Percentiles rank a stretch among this genome's conserved stretches.
phyloP scores from a whole-genome alignment of 2,888 invertebrate genomes.

The Ornithoptera priamus region DNA sequence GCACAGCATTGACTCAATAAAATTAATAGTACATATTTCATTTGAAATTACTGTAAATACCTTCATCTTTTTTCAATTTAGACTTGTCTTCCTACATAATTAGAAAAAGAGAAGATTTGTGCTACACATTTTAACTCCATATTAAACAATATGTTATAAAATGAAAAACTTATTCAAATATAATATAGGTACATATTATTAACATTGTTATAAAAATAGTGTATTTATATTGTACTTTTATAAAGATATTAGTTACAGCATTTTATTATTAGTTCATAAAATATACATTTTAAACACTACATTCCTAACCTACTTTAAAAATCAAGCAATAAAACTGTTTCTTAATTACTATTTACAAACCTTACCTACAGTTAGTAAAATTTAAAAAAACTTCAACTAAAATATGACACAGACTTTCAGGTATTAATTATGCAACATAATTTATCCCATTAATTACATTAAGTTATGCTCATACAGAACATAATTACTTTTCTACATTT shows the following conservation, averaged over 20 bases:
- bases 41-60: not conserved
- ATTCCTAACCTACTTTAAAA: not conserved
- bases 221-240: too few relatives aligned
- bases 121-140: too few relatives aligned
- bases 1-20: constrained; percentile 85
- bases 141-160: not conserved
- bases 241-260: not conserved
- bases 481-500: not conserved
- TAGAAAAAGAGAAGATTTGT: too few relatives aligned
- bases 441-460: not conserved
- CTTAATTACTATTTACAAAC: not conserved
- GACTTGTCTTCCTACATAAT: too few relatives aligned
- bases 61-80: too few relatives aligned
- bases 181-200: not conserved
- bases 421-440: too few relatives aligned
- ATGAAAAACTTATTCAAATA: not conserved
- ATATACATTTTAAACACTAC: not conserved
- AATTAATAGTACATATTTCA: not conserved
- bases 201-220: too few relatives aligned
- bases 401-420: too few relatives aligned
- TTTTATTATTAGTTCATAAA: not conserved
- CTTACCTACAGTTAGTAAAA: not conserved
- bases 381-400: too few relatives aligned
- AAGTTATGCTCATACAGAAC: not conserved
- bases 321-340: not conserved